Conservation (phyloP, 2,888 invertebrate genomes). For the Habrosyne pyritoides region DNA sequence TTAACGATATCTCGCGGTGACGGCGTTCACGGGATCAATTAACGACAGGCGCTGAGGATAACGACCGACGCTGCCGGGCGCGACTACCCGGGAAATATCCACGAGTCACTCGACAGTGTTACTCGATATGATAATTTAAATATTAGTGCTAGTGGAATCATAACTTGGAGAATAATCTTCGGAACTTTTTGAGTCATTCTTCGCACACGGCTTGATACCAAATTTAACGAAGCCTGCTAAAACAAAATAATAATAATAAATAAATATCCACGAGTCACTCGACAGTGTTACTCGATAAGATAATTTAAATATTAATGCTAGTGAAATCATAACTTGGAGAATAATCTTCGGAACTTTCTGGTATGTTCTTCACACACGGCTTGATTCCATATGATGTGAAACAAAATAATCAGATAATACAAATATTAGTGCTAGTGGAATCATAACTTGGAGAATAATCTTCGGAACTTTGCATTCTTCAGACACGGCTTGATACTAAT, state of each 20-base stretch:
- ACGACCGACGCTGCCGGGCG: constrained; percentile 16
- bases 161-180: too few species aligned
- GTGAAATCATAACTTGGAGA: too few species aligned
- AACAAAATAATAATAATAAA: too few species aligned
- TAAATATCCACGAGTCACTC: background rate
- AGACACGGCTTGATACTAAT: too few species aligned
- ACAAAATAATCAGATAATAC: background rate
- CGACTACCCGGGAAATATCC: constrained; percentile 1
- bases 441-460: too few species aligned
- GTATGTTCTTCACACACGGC: too few species aligned
- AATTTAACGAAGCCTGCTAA: too few species aligned
- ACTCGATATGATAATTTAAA: background rate
- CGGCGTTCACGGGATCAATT: constrained; percentile 25
- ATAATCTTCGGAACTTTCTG: too few species aligned
- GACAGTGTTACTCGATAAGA: background rate
- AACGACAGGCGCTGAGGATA: constrained; percentile 23
- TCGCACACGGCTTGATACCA: too few species aligned
- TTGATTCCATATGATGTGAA: too few species aligned
- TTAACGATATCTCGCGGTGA: constrained; percentile 39
- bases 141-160: background rate
- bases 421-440: background rate
- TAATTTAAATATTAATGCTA: background rate
- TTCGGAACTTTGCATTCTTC: too few species aligned
- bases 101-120: background rate
- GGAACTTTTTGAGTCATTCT: too few species aligned